Percentiles rank a stretch among this genome's conserved stretches.
phyloP scores from a whole-genome alignment of 2,113 vertebrate species.

The Rostratula benghalensis region DNA sequence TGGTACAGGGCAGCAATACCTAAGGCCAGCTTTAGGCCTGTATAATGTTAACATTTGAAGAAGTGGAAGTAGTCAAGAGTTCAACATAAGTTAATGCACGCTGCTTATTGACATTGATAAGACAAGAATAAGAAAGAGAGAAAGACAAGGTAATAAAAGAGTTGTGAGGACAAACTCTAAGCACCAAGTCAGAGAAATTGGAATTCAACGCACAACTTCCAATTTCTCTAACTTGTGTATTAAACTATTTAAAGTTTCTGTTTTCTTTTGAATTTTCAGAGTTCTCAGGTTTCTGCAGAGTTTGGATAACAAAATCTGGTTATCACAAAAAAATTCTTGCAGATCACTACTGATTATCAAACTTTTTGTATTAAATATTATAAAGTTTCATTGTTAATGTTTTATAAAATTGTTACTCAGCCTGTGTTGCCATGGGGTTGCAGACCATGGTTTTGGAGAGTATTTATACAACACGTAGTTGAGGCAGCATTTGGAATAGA shows the following conservation, averaged over 20 bases:
- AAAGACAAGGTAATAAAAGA: not conserved
- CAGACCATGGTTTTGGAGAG: not conserved
- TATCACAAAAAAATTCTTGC: not conserved
- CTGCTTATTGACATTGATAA: not conserved
- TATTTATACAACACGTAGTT: not conserved
- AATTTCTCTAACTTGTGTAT: not conserved
- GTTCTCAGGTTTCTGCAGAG: not conserved
- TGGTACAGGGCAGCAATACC: not conserved
- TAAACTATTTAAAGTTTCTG: not conserved
- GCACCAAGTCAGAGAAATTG: not conserved
- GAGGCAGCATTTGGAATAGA: conserved; percentile 23
- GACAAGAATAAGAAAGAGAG: not conserved
- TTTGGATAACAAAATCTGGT: not conserved
- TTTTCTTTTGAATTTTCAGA: not conserved
- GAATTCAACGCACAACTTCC: not conserved
- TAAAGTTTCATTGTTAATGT: not conserved
- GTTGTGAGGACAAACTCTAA: not conserved
- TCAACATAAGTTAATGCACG: not conserved
- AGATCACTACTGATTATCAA: not conserved
- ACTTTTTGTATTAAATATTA: not conserved
- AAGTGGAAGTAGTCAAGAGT: not conserved
- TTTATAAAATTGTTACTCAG: not conserved
- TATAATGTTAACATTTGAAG: not conserved
- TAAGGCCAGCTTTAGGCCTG: not conserved
- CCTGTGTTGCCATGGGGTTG: not conserved